These are phyloP conservation scores for Tetrax tetrax DNA, from an alignment of 2,113 vertebrate genomes.

Conservation along the genomic window DNA sequence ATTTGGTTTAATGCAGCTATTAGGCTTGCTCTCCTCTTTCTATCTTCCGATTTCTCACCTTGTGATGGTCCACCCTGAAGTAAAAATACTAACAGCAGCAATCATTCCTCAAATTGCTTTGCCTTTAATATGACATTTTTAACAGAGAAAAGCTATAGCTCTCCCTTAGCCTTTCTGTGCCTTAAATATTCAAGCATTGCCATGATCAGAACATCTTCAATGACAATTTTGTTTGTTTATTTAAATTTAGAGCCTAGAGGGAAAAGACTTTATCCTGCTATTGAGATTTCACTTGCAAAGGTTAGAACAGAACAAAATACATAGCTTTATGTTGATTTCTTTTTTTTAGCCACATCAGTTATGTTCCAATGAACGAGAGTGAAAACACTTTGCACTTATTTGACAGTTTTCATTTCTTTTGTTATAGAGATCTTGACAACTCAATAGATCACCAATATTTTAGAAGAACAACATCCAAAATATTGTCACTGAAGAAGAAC, in stretches of 20 bases:
- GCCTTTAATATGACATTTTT: not conserved
- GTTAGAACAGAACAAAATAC: not conserved
- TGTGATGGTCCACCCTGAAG: not conserved
- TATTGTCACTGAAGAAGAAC: not conserved
- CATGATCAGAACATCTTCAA: not conserved
- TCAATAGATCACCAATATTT: not conserved
- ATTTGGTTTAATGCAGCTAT: not conserved
- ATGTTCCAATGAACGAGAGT: not conserved
- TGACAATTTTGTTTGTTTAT: not conserved
- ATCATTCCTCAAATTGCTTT: not conserved
- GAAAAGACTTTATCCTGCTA: not conserved
- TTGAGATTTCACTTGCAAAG: not conserved
- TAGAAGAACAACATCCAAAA: not conserved
- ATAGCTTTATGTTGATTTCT: not conserved
- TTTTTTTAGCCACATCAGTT: not conserved
- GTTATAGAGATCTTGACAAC: not conserved
- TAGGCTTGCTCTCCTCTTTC: not conserved
- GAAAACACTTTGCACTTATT: not conserved
- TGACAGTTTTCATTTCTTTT: not conserved
- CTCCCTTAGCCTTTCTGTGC: not conserved
- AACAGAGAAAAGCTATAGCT: not conserved
- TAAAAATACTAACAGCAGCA: not conserved
- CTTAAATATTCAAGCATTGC: not conserved
- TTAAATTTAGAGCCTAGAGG: not conserved
- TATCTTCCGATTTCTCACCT: not conserved